Evolutionary conservation across 2,797 vertebrate genomes (phyloP).

Genomic region (Carduelis carduelis): DNA sequence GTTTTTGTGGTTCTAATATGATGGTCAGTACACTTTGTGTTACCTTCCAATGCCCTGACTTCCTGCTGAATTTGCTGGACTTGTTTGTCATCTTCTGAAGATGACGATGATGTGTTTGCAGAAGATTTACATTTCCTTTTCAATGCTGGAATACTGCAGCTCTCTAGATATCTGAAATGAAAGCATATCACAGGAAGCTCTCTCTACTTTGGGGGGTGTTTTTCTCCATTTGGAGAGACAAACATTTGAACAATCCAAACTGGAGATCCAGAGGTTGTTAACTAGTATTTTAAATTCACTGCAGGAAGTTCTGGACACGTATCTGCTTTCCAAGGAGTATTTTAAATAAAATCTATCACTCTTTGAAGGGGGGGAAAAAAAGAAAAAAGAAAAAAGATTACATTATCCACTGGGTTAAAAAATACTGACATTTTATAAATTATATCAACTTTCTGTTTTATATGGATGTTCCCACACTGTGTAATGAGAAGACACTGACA

Average conservation of each 20-base stretch:
- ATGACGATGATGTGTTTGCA: constrained; percentile 78
- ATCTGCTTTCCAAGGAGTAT: not conserved
- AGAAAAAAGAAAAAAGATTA: not conserved
- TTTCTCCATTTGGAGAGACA: not conserved
- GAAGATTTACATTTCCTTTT: constrained; percentile 85
- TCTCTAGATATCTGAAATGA: constrained; percentile 83
- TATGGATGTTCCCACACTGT: not conserved
- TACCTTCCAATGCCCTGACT: constrained; percentile 33
- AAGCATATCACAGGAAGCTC: not conserved
- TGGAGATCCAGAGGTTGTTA: not conserved
- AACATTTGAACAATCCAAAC: constrained; percentile 9
- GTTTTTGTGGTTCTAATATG: not conserved
- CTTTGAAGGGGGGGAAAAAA: not conserved
- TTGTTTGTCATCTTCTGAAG: constrained; percentile 83
- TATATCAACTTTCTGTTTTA: not conserved
- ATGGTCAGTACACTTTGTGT: not conserved
- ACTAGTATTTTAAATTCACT: not conserved
- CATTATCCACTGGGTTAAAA: not conserved
- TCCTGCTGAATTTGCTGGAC: not conserved
- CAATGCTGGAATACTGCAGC: constrained; percentile 81
- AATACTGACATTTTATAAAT: not conserved
- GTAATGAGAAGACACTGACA: not conserved
- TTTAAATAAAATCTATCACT: not conserved
- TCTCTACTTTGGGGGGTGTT: rapidly evolving
- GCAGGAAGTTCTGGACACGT: not conserved